These are phyloP conservation scores for Drosophila ambigua DNA, from an alignment of 1,140 invertebrate species.

Conservation along the genomic window DNA sequence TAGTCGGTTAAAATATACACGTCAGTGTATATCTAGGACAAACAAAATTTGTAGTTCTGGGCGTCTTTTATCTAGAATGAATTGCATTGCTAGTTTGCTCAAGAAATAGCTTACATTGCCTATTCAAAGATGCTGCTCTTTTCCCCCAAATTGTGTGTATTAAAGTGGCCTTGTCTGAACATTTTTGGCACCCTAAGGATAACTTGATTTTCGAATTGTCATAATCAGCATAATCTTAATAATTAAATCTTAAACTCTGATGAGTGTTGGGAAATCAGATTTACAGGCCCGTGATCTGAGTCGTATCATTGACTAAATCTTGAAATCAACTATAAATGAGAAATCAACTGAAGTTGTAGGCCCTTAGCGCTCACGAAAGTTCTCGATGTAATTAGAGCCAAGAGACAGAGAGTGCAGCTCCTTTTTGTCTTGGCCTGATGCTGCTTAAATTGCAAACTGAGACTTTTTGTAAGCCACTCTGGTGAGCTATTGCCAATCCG, in stretches of 20 bases:
- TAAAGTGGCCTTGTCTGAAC: no score
- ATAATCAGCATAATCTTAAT: slow-evolving; percentile 1
- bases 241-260: slow-evolving; percentile 26
- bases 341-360: slow-evolving; percentile 21
- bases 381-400: slow-evolving; percentile 42
- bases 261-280: slow-evolving; percentile 30
- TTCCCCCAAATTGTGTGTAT: no score
- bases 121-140: no score
- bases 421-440: slow-evolving; percentile 50
- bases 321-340: slow-evolving; percentile 24
- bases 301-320: slow-evolving; percentile 43
- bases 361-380: slow-evolving; percentile 52
- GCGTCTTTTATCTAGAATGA: no score
- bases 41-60: no score
- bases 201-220: no score
- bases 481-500: slow-evolving; percentile 71
- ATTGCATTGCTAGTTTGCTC: no score
- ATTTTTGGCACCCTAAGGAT: no score
- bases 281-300: neutral
- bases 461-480: slow-evolving; percentile 59
- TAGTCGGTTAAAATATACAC: no score
- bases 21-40: no score
- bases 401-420: slow-evolving; percentile 19
- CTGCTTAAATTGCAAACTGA: slow-evolving; percentile 69
- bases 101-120: no score